Evolutionary conservation across 2,113 vertebrate genomes (phyloP), one percentile per base, ranked within the genome.

Genomic region (Tachuris rubrigastra): DNA sequence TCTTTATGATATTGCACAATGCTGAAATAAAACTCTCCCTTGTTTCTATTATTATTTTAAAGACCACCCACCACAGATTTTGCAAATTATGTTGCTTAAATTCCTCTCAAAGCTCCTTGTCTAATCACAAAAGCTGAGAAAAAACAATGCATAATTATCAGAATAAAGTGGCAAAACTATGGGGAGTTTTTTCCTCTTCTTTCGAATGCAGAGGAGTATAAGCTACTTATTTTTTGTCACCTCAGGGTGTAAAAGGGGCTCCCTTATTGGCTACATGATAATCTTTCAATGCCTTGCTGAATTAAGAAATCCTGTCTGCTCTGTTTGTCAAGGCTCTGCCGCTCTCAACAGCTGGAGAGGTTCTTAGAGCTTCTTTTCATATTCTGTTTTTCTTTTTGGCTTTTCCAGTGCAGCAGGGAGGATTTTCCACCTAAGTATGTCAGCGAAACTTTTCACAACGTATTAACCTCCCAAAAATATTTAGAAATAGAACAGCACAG

Each of bases 251-350:
- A 59, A 86, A 74, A 78, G 11, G 14, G 10, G 31, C 21, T 93
- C 37, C 50, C 35, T 89, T 76, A 47, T 2, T 53, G 62, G 74
- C 31, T 93, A n/a, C 83, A 74, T 4, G 13, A 52, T 74, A 63
- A 87, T 67, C 46, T 83, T 90, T 27, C 62, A 87, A 12, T 74
- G 28, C 35, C 42, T 15, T 94, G 23, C 33, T 0, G 3, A 91
- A 83, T 50, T 59, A 78, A 83, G 63, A 95, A 95, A 91, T 73
- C 55, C 28, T 55, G 21, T 90, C 92, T 87, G 56, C 47, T 85
- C 8, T 56, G 22, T 94, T 92, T 87, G 30, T 91, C 49, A 87
- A 66, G 41, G 35, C 12, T 82, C 35, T 76, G 58, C 52, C 55
- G 9, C 55, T 95, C 30, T 46, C 67, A 83, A 21, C 65, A 88